These are phyloP conservation scores for Folsomia candida DNA, from an alignment of 2,888 invertebrate species.

Conservation along the genomic window DNA sequence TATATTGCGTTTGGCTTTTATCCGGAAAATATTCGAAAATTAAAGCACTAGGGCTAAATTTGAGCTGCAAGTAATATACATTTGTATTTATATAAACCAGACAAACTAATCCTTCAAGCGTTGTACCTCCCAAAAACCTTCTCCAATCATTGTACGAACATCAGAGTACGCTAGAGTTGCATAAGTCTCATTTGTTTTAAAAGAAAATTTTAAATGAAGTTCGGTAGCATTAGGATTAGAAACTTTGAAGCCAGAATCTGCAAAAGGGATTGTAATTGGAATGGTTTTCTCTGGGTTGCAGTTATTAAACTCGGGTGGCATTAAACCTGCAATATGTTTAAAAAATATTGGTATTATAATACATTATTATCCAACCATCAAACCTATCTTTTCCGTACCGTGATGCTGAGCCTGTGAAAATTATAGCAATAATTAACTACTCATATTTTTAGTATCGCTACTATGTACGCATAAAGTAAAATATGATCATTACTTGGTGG, in stretches of 20 bases:
- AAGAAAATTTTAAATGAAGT: slow-evolving; percentile 78
- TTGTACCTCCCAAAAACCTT: slow-evolving; percentile 81
- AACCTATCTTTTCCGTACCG: too few relatives aligned
- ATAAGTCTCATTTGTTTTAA: slow-evolving; percentile 77
- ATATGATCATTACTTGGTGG: slow-evolving; percentile 64
- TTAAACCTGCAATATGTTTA: slow-evolving; percentile 43
- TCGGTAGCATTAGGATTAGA: slow-evolving; percentile 80
- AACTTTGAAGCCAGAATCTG: slow-evolving; percentile 72
- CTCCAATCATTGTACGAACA: slow-evolving; percentile 68
- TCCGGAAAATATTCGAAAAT: slow-evolving; percentile 77
- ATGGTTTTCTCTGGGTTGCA: slow-evolving; percentile 63
- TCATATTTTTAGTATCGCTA: neutral
- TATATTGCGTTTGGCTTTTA: slow-evolving; percentile 35
- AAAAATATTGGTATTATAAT: too few relatives aligned
- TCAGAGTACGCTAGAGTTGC: slow-evolving; percentile 83
- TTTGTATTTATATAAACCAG: neutral
- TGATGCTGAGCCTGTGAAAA: slow-evolving; percentile 31
- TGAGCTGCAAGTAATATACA: slow-evolving; percentile 59
- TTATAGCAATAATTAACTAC: neutral
- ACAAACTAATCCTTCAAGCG: neutral
- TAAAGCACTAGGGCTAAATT: slow-evolving; percentile 79
- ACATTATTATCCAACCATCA: too few relatives aligned
- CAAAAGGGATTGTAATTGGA: slow-evolving; percentile 87
- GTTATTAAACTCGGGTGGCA: slow-evolving; percentile 38
- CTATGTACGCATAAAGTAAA: neutral